Percentiles rank a stretch among this genome's conserved stretches.
Conservation (phyloP, 1,140 invertebrate species). For the Drosophila arawakana region DNA sequence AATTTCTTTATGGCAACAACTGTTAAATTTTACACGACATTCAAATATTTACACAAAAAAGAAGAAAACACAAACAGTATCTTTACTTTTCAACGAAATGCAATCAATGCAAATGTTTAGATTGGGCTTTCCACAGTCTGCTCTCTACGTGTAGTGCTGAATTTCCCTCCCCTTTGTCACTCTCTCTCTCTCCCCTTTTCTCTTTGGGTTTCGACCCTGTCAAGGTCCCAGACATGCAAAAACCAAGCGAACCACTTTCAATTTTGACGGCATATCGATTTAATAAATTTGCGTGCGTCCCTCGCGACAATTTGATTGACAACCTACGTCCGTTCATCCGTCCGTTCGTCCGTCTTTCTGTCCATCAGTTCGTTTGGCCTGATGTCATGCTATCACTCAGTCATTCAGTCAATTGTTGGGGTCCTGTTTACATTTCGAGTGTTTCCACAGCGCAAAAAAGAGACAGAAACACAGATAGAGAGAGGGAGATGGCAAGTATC, state of each 20-base stretch:
- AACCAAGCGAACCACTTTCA: conserved; percentile 66
- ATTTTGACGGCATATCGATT: conserved; percentile 81
- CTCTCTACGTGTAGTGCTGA: conserved; percentile 3
- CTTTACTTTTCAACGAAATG: conserved; percentile 55
- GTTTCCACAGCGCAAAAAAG: background rate
- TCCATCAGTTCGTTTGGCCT: background rate
- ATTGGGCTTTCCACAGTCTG: conserved; percentile 64
- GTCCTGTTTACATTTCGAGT: conserved; percentile 45
- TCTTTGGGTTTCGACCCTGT: conserved; percentile 33
- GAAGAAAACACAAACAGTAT: conserved; percentile 29
- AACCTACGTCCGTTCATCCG: conserved; percentile 46
- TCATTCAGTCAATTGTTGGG: conserved; percentile 32
- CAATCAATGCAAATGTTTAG: conserved; percentile 81
- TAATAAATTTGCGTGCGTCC: conserved; percentile 77
- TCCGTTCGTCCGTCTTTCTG: background rate
- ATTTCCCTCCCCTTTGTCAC: conserved; percentile 10
- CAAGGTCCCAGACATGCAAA: conserved; percentile 64
- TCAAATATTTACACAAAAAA: conserved; percentile 67
- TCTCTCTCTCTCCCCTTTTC: conserved; percentile 2
- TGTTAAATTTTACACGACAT: conserved; percentile 75
- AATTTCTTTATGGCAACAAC: conserved; percentile 57
- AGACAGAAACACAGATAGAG: background rate
- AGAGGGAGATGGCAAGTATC: background rate
- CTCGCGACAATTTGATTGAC: conserved; percentile 79
- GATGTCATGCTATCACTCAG: conserved; percentile 22